Conservation (phyloP, 2,797 vertebrate species). For the Sebastes minor region DNA sequence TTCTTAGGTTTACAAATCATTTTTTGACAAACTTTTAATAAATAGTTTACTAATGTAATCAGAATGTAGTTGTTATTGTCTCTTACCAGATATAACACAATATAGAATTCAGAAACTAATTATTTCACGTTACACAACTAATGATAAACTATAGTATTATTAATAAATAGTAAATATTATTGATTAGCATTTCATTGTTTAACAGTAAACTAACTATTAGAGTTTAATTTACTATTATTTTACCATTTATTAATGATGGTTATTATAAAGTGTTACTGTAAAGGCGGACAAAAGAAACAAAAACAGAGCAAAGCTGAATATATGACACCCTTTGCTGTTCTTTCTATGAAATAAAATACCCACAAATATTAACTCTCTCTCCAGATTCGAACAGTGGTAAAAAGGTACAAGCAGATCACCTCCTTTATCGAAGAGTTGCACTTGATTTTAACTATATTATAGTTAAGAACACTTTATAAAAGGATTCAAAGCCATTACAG, state of each 20-base stretch:
- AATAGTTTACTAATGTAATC: background rate
- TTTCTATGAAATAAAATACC: background rate
- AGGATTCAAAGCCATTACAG: background rate
- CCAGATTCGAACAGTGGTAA: background rate
- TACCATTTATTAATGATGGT: too few relatives aligned
- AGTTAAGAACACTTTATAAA: background rate
- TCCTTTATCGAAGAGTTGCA: background rate
- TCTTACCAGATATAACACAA: background rate
- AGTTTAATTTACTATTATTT: too few relatives aligned
- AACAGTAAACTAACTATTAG: too few relatives aligned
- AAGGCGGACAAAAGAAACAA: background rate
- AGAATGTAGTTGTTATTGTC: background rate
- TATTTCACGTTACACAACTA: too few relatives aligned
- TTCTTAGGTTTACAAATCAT: background rate
- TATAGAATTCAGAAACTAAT: background rate
- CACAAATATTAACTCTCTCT: background rate
- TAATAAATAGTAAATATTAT: too few relatives aligned
- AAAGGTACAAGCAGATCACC: background rate
- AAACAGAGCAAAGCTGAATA: background rate
- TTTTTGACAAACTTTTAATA: too few relatives aligned
- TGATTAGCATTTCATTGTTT: too few relatives aligned
- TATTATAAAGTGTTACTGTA: background rate
- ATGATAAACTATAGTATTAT: too few relatives aligned
- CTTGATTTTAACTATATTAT: background rate
- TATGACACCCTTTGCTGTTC: background rate